Evolutionary conservation across 2,113 vertebrate species (phyloP).

Genomic region (Anarrhichthys ocellatus): DNA sequence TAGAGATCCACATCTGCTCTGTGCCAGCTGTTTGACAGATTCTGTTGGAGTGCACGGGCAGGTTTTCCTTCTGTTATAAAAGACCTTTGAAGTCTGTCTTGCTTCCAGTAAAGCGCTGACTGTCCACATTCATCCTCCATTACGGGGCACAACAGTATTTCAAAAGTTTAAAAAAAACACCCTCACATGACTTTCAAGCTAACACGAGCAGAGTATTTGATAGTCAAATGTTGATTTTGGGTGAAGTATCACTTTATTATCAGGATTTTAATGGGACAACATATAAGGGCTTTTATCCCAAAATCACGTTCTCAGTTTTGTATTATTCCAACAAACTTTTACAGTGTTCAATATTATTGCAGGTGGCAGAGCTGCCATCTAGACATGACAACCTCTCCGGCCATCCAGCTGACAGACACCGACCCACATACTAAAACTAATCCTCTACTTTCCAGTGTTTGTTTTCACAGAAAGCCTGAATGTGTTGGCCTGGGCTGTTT

Average conservation of each 20-base stretch:
- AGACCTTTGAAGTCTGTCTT: conserved; percentile 66
- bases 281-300: neutral
- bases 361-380: conserved; percentile 49
- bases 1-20: conserved; percentile 28
- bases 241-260: conserved; percentile 7
- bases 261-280: conserved; percentile 2
- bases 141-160: neutral
- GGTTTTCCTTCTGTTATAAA: conserved; percentile 27
- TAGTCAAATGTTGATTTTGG: conserved; percentile 2
- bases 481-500: conserved; percentile 59
- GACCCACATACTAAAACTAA: conserved; percentile 56
- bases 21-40: conserved; percentile 57
- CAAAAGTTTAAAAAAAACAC: neutral
- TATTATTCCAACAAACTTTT: conserved; percentile 42
- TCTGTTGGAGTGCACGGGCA: conserved; percentile 26
- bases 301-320: conserved; percentile 15
- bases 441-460: conserved; percentile 53
- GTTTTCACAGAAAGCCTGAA: conserved; percentile 54
- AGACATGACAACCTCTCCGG: conserved; percentile 49
- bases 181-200: neutral
- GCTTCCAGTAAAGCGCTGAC: conserved; percentile 42
- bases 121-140: conserved; percentile 39
- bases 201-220: neutral
- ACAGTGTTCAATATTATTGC: conserved; percentile 57
- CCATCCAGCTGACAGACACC: conserved; percentile 33